Evolutionary conservation across 2,888 invertebrate genomes (phyloP).

Genomic region (Stomorhina lunata): DNA sequence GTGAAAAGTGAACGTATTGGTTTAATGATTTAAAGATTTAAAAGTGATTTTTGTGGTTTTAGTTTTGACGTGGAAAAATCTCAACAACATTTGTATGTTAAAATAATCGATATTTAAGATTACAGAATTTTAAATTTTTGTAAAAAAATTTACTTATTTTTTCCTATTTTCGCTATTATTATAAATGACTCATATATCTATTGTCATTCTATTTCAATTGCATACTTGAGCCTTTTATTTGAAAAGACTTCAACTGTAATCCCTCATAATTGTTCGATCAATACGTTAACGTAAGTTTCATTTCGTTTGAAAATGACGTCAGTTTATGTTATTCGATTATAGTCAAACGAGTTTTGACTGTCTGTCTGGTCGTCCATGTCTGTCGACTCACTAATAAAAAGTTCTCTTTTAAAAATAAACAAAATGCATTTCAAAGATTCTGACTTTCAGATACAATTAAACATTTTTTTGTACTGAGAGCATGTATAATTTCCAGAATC

Average conservation of each 20-base stretch:
- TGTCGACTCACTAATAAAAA: neutral
- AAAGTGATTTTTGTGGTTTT: too few relatives aligned
- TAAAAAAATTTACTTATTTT: too few relatives aligned
- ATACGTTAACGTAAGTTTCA: conserved; percentile 3
- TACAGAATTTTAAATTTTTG: too few relatives aligned
- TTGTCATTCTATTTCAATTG: too few relatives aligned
- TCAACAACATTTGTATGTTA: too few relatives aligned
- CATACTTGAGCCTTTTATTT: too few relatives aligned
- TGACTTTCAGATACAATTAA: conserved; percentile 6
- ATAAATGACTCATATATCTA: too few relatives aligned
- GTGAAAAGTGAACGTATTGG: too few relatives aligned
- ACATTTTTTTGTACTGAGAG: neutral
- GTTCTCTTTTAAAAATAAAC: neutral
- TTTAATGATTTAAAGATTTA: too few relatives aligned
- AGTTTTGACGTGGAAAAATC: too few relatives aligned
- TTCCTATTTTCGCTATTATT: too few relatives aligned
- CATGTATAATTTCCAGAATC: neutral
- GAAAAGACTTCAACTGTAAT: neutral
- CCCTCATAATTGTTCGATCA: neutral
- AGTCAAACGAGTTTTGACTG: conserved; percentile 26
- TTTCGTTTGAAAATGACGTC: conserved; percentile 47
- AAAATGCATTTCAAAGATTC: conserved; percentile 11
- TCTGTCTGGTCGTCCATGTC: neutral
- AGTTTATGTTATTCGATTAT: conserved; percentile 9
- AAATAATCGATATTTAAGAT: too few relatives aligned